These are phyloP conservation scores for Alcedo atthis DNA, from an alignment of 2,797 vertebrate species.

Conservation along the genomic window DNA sequence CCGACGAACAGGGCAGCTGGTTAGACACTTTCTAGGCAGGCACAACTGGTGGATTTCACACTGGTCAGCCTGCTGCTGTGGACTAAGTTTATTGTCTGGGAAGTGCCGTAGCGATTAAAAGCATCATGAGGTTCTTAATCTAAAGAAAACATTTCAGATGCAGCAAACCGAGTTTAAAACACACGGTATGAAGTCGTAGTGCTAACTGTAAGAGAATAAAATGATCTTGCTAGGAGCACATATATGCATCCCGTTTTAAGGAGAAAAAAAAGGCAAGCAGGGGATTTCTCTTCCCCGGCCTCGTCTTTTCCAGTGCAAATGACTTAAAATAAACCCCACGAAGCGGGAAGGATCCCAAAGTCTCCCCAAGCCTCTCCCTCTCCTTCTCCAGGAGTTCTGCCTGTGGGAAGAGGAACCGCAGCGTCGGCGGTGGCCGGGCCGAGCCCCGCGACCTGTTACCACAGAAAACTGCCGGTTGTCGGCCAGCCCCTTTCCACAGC, in stretches of 20 bases:
- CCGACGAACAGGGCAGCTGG: rapidly evolving
- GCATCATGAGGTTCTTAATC: neutral
- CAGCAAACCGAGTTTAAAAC: neutral
- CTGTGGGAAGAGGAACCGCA: neutral
- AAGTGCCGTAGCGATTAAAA: too few species aligned
- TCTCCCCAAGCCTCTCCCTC: neutral
- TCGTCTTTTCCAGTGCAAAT: neutral
- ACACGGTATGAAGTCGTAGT: rapidly evolving
- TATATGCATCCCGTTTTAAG: neutral
- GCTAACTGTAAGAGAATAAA: neutral
- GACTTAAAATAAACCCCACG: neutral
- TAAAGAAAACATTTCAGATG: neutral
- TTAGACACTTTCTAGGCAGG: neutral
- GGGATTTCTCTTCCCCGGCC: neutral
- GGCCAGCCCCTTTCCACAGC: neutral
- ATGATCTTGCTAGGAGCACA: neutral
- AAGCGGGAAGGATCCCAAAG: neutral
- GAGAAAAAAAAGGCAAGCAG: neutral
- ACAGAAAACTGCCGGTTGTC: rapidly evolving
- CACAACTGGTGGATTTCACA: neutral
- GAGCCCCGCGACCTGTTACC: neutral
- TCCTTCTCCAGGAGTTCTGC: neutral
- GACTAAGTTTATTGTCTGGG: rapidly evolving
- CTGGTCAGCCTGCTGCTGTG: rapidly evolving
- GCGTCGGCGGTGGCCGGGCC: neutral